These are phyloP conservation scores for Hystrix cristata DNA, from an alignment of 2,113 vertebrate species.

Conservation along the genomic window DNA sequence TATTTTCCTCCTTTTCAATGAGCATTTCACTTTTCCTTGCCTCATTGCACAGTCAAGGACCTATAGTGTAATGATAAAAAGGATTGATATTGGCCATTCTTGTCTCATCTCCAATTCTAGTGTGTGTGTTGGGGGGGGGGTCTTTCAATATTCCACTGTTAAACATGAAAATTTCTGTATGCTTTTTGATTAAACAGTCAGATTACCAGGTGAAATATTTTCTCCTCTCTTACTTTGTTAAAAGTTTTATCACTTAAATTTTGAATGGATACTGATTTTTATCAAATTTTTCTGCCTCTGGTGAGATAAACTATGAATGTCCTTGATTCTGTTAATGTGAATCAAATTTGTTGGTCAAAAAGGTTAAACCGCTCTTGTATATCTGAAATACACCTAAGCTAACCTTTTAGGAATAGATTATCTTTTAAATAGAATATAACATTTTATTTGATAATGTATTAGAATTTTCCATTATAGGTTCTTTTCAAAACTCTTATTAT, in stretches of 20 bases:
- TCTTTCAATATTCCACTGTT: constrained; percentile 8
- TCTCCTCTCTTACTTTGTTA: not conserved
- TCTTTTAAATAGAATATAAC: constrained; percentile 37
- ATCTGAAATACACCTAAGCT: constrained; percentile 42
- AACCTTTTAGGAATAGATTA: not conserved
- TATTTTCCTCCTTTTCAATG: constrained; percentile 41
- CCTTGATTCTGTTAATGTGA: constrained; percentile 17
- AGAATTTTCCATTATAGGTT: not conserved
- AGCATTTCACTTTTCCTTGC: not conserved
- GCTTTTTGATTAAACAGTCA: not conserved
- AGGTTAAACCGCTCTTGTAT: not conserved
- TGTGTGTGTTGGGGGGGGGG: not conserved
- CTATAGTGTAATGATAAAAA: not conserved
- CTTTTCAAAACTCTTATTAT: not conserved
- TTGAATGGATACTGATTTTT: constrained; percentile 26
- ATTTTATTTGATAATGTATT: constrained; percentile 27
- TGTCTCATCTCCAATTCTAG: not conserved
- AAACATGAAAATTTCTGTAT: not conserved
- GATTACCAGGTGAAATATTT: not conserved
- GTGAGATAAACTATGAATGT: constrained; percentile 21
- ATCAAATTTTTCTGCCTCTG: not conserved
- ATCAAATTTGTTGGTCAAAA: constrained; percentile 37
- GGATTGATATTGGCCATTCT: not conserved
- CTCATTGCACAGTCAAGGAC: not conserved
- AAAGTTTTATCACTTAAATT: not conserved